Evolutionary conservation across 2,113 vertebrate genomes (phyloP).

Genomic region (Puffinus mauretanicus): DNA sequence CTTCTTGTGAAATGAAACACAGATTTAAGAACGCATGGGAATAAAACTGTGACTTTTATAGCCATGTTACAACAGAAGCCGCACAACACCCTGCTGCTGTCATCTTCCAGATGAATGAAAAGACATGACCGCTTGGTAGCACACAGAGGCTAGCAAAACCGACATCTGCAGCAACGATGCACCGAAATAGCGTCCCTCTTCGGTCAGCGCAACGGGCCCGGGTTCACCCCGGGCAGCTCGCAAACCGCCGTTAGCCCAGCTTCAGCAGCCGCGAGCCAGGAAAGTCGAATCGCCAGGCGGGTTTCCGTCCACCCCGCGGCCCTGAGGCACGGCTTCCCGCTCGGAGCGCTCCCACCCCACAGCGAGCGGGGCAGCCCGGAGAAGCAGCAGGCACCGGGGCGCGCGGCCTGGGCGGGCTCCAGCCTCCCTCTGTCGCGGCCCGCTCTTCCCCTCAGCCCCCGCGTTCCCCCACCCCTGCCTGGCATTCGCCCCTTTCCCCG

Average conservation of each 20-base stretch:
- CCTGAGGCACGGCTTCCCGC: background rate
- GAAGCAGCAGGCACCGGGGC: background rate
- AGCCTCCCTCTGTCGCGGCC: background rate
- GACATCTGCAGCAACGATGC: background rate
- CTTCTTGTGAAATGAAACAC: accelerated
- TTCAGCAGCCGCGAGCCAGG: background rate
- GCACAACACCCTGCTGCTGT: background rate
- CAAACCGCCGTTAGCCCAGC: too few species aligned
- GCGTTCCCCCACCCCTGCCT: background rate
- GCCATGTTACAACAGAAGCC: background rate
- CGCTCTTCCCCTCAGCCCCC: background rate
- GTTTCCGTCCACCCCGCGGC: background rate
- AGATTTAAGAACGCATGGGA: accelerated
- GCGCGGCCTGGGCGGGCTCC: background rate
- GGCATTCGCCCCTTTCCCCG: accelerated
- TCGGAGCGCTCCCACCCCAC: background rate
- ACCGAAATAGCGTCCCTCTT: accelerated
- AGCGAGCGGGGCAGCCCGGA: too few species aligned
- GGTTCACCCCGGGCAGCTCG: background rate
- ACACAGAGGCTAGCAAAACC: background rate
- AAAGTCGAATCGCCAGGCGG: background rate
- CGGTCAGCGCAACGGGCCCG: background rate
- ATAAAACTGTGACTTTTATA: background rate
- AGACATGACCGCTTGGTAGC: accelerated
- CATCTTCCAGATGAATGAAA: too few species aligned